Conservation (phyloP, 2,797 vertebrate genomes). For the Leptoclinus maculatus region DNA sequence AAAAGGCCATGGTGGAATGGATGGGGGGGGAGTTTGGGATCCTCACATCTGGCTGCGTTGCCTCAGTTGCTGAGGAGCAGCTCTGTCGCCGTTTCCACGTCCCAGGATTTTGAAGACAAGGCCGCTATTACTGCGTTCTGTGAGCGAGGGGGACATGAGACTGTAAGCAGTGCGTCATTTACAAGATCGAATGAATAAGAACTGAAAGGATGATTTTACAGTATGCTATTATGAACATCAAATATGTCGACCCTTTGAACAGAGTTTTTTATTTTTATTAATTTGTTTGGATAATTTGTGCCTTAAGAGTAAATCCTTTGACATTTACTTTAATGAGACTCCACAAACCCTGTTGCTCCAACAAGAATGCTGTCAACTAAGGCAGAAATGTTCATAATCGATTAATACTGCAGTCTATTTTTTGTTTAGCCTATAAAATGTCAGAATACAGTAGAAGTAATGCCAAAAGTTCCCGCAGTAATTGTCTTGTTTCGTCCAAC, state of each 20-base stretch:
- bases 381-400: not conserved
- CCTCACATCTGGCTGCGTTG: constrained; percentile 82
- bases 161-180: not conserved
- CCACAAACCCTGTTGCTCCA: not conserved
- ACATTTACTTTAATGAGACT: constrained; percentile 4
- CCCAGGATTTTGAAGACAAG: constrained; percentile 99
- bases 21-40: constrained; percentile 73
- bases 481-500: not conserved
- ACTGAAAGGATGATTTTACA: not conserved
- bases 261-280: not conserved
- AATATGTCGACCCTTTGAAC: not conserved
- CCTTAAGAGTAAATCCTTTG: not conserved
- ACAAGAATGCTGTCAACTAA: not conserved
- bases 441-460: not conserved
- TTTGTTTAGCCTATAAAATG: not conserved
- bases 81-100: constrained; percentile 98
- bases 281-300: not conserved
- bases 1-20: constrained; percentile 65
- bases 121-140: constrained; percentile 99
- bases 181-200: not conserved
- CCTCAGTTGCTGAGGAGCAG: constrained; percentile 97
- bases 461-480: not conserved
- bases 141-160: not conserved
- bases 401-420: not conserved
- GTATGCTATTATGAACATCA: not conserved